phyloP scores from a whole-genome alignment of 2,113 vertebrate genomes.

The Toxostoma redivivum region DNA sequence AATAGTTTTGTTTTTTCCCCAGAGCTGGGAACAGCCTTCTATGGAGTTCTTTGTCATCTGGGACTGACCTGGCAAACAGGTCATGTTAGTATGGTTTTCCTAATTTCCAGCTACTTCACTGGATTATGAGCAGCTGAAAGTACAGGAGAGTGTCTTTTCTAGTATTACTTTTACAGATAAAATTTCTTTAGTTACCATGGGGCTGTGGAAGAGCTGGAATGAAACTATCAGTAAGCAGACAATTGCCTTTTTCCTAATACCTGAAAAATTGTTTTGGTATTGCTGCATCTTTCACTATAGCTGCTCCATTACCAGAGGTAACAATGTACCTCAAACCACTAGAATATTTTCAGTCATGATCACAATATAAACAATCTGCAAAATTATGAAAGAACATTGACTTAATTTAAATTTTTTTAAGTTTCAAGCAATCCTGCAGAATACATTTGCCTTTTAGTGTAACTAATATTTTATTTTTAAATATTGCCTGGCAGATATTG shows the following conservation, averaged over 20 bases:
- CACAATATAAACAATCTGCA: background rate
- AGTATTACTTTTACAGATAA: background rate
- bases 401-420: background rate
- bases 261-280: background rate
- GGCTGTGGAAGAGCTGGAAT: background rate
- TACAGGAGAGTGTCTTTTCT: background rate
- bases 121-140: background rate
- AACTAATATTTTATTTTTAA: background rate
- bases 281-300: background rate
- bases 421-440: background rate
- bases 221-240: background rate
- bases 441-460: background rate
- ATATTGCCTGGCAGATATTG: background rate
- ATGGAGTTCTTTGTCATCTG: background rate
- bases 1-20: fast-evolving
- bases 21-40: background rate
- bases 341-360: background rate
- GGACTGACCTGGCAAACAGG: background rate
- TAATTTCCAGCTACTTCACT: background rate
- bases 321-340: background rate
- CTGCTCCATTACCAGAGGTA: background rate
- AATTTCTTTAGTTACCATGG: background rate
- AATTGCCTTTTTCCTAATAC: background rate
- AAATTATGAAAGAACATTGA: background rate
- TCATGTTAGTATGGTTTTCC: background rate